phyloP scores from a whole-genome alignment of 2,888 invertebrate species.

The Flexamia atlantica region DNA sequence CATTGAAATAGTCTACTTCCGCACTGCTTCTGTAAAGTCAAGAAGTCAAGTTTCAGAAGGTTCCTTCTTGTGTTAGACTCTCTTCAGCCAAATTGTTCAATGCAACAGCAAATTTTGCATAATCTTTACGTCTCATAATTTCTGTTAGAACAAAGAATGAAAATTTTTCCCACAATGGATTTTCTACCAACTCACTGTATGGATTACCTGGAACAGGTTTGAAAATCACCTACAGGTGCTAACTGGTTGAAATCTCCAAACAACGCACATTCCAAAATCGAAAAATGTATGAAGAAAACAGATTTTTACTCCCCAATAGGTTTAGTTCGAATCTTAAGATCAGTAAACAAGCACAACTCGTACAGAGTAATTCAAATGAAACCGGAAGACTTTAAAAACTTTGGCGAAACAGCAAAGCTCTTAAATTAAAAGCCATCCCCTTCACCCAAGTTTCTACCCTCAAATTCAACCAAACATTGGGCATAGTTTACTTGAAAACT shows the following conservation, averaged over 20 bases:
- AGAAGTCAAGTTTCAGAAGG: background rate
- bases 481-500: conserved; percentile 38
- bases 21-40: conserved; percentile 14
- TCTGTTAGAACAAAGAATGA: conserved; percentile 64
- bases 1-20: conserved; percentile 14
- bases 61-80: conserved; percentile 70
- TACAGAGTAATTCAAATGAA: conserved; percentile 60
- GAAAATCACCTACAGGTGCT: conserved; percentile 66
- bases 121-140: conserved; percentile 68
- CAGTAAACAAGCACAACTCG: conserved; percentile 38
- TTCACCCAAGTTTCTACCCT: conserved; percentile 48
- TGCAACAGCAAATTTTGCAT: conserved; percentile 63
- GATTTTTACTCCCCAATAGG: conserved; percentile 47
- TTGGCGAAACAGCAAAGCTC: conserved; percentile 55
- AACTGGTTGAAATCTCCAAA: conserved; percentile 68
- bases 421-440: conserved; percentile 53
- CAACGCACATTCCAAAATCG: conserved; percentile 53
- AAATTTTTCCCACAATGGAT: conserved; percentile 65
- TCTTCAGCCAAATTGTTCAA: conserved; percentile 62
- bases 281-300: conserved; percentile 57
- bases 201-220: conserved; percentile 37
- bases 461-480: conserved; percentile 35
- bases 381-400: conserved; percentile 54
- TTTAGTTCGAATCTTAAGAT: conserved; percentile 47
- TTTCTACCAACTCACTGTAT: conserved; percentile 33